These are phyloP conservation scores for Platycnemis pennipes DNA, from an alignment of 2,888 invertebrate genomes.

Conservation along the genomic window DNA sequence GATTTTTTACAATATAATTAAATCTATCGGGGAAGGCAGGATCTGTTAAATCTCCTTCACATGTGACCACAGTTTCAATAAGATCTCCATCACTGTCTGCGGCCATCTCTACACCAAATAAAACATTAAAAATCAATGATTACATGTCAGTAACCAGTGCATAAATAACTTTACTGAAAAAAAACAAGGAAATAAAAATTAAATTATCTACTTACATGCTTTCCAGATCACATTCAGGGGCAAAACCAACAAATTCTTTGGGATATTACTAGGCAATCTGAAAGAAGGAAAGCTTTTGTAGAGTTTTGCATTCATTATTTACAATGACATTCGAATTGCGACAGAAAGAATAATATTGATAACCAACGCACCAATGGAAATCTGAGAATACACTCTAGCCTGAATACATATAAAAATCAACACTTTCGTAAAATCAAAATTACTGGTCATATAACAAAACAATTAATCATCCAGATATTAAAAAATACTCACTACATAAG, in stretches of 20 bases:
- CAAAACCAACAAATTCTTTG: slow-evolving; percentile 67
- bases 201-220: slow-evolving; percentile 47
- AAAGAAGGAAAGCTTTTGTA: not conserved
- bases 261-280: slow-evolving; percentile 63
- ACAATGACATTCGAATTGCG: not conserved
- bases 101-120: slow-evolving; percentile 84
- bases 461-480: not conserved
- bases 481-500: not conserved
- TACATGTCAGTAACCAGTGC: slow-evolving; percentile 70
- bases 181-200: not conserved
- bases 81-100: slow-evolving; percentile 90
- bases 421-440: not conserved
- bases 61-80: slow-evolving; percentile 91
- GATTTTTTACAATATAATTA: slow-evolving; percentile 87
- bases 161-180: not conserved
- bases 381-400: not conserved
- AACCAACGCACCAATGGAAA: not conserved
- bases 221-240: slow-evolving; percentile 65
- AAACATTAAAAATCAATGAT: slow-evolving; percentile 69
- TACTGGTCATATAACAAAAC: not conserved
- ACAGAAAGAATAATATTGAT: not conserved
- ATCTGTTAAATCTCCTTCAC: slow-evolving; percentile 94
- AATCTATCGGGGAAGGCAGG: slow-evolving; percentile 92
- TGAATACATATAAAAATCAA: not conserved
- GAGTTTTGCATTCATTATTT: not conserved